Evolutionary conservation across 2,888 invertebrate genomes (phyloP).

Genomic region (Acrobasis repandana): DNA sequence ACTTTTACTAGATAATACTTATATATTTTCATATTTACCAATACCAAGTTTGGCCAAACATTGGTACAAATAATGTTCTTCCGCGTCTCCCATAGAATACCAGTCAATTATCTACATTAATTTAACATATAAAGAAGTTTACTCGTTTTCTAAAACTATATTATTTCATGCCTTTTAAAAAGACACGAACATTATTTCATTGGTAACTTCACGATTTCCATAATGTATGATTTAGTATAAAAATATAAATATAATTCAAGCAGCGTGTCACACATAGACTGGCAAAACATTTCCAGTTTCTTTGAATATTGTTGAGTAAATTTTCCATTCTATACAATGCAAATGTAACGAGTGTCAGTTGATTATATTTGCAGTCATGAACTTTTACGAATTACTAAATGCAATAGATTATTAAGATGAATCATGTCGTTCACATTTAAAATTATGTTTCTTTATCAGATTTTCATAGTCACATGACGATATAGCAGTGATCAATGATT

Average conservation of each 20-base stretch:
- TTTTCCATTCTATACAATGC: constrained; percentile 19
- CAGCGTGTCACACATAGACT: constrained; percentile 5
- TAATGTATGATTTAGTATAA: constrained; percentile 1
- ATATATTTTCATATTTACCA: constrained; percentile 25
- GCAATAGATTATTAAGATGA: constrained; percentile 11
- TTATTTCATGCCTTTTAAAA: not conserved
- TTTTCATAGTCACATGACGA: constrained; percentile 4
- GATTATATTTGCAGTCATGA: constrained; percentile 12
- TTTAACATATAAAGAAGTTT: constrained; percentile 12
- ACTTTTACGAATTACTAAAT: constrained; percentile 4
- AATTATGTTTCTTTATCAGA: not conserved
- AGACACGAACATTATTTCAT: not conserved
- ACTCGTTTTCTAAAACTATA: not conserved
- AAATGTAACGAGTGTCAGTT: constrained; percentile 1
- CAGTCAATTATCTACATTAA: constrained; percentile 55
- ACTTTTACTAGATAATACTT: constrained; percentile 16
- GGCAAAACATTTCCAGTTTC: constrained; percentile 19
- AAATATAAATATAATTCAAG: constrained; percentile 6
- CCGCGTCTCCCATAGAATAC: constrained; percentile 62
- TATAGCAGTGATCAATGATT: constrained; percentile 9
- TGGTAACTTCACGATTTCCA: constrained; percentile 12
- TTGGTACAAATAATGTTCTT: constrained; percentile 70
- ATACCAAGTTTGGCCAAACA: constrained; percentile 34
- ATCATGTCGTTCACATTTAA: constrained; percentile 6
- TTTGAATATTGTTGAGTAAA: constrained; percentile 14